These are phyloP conservation scores for Psittacula derbiana DNA, from an alignment of 2,797 vertebrate genomes.

Conservation along the genomic window DNA sequence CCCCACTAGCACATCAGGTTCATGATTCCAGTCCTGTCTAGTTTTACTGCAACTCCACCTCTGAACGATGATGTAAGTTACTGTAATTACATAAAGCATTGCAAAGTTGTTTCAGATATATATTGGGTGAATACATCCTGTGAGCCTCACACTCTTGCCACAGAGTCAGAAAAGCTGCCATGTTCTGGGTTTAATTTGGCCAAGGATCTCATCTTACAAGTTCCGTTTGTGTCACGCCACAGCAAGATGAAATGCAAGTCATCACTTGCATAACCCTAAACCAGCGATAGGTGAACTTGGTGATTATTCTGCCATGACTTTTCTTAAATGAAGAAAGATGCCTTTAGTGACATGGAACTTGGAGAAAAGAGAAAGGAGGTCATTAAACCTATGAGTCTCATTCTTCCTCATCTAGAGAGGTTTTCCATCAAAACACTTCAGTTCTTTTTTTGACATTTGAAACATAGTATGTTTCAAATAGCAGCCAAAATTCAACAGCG, in stretches of 20 bases:
- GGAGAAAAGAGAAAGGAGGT: neutral
- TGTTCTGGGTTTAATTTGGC: neutral
- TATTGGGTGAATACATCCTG: neutral
- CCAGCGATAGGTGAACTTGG: neutral
- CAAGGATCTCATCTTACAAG: neutral
- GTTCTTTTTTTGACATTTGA: neutral
- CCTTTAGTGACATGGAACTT: neutral
- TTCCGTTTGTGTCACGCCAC: neutral
- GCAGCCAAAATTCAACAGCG: neutral
- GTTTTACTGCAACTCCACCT: neutral
- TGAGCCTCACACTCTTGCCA: fast-evolving
- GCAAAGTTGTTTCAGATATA: neutral
- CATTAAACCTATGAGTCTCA: neutral
- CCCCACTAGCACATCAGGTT: neutral
- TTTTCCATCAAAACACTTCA: neutral
- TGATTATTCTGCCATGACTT: neutral
- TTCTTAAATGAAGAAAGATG: neutral
- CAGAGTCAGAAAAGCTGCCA: neutral
- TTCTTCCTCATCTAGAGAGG: neutral
- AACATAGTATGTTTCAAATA: neutral
- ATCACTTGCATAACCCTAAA: neutral
- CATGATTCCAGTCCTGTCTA: neutral
- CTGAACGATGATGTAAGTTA: neutral
- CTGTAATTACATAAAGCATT: neutral
- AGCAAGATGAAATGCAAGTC: neutral